Percentiles rank a stretch among this genome's conserved stretches.
Evolutionary conservation across 2,113 vertebrate species (phyloP).

Genomic region (Oryzias woworae): DNA sequence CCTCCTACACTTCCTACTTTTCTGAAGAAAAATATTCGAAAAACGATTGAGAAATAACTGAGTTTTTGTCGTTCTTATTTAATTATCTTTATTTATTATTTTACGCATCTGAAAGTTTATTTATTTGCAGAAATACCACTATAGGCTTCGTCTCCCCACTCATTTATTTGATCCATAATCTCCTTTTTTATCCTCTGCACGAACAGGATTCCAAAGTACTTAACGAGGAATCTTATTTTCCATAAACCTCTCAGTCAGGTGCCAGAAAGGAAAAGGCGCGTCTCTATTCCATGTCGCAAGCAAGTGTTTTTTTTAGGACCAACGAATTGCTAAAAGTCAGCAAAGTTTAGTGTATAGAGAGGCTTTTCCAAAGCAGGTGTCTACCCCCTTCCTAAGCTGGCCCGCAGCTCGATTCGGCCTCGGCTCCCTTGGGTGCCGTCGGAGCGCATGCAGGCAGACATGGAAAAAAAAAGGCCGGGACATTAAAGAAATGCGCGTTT

Average conservation of each 20-base stretch:
- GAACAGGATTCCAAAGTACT: conserved; percentile 65
- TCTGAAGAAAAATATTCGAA: too few species aligned
- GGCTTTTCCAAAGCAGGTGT: conserved; percentile 84
- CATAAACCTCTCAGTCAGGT: conserved; percentile 49
- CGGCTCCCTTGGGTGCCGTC: conserved; percentile 78
- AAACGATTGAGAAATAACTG: too few species aligned
- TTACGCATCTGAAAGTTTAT: neutral
- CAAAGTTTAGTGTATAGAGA: conserved; percentile 66
- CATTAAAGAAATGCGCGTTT: conserved; percentile 93
- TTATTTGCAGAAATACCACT: neutral
- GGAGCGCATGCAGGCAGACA: conserved; percentile 82
- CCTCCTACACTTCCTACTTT: too few species aligned
- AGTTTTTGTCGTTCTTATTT: too few species aligned
- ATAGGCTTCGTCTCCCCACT: neutral
- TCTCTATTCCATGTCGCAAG: conserved; percentile 67
- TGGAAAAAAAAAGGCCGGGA: conserved; percentile 87
- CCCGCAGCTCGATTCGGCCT: conserved; percentile 62
- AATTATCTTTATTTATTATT: too few species aligned
- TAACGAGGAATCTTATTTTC: conserved; percentile 68
- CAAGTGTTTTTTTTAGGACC: conserved; percentile 63
- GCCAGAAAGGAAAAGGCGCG: conserved; percentile 72
- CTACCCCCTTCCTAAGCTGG: conserved; percentile 59
- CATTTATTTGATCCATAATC: neutral
- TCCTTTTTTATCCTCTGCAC: conserved; percentile 41
- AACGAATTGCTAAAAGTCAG: conserved; percentile 66